Conservation (phyloP, 1,140 invertebrate species). For the Trissolcus basalis region DNA sequence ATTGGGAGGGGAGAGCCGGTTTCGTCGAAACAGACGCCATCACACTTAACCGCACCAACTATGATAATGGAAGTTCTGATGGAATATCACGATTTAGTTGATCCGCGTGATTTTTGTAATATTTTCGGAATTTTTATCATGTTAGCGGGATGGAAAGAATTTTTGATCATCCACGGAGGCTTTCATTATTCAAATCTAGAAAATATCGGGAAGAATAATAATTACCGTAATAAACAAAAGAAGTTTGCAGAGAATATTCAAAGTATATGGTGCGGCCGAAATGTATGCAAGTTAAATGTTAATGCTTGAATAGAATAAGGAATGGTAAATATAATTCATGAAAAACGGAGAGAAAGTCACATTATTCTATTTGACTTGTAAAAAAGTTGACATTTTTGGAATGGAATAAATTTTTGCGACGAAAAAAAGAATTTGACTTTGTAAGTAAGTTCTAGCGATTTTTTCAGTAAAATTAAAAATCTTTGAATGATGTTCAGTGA, state of each 20-base stretch:
- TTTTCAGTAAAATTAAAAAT: background rate
- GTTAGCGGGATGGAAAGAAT: no score
- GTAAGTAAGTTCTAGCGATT: background rate
- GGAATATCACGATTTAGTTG: constrained; percentile 59
- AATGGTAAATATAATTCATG: constrained; percentile 40
- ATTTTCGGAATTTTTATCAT: background rate
- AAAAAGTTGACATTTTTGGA: no score
- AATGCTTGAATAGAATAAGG: constrained; percentile 40
- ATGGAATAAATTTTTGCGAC: no score
- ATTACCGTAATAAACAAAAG: no score
- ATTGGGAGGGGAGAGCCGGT: constrained; percentile 73
- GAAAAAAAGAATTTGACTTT: no score
- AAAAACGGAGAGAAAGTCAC: constrained; percentile 39
- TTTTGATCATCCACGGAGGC: no score
- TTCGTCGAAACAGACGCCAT: constrained; percentile 71
- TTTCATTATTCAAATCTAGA: no score
- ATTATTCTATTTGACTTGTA: constrained; percentile 1
- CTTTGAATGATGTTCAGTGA: no score
- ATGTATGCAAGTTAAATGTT: constrained; percentile 40
- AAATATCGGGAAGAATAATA: no score
- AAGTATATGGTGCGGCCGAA: no score
- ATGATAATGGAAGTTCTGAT: constrained; percentile 66
- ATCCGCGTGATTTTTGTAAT: constrained; percentile 28
- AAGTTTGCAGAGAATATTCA: no score
- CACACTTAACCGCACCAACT: constrained; percentile 69